phyloP scores from a whole-genome alignment of 2,113 vertebrate genomes.

The Ceyx melanurus region DNA sequence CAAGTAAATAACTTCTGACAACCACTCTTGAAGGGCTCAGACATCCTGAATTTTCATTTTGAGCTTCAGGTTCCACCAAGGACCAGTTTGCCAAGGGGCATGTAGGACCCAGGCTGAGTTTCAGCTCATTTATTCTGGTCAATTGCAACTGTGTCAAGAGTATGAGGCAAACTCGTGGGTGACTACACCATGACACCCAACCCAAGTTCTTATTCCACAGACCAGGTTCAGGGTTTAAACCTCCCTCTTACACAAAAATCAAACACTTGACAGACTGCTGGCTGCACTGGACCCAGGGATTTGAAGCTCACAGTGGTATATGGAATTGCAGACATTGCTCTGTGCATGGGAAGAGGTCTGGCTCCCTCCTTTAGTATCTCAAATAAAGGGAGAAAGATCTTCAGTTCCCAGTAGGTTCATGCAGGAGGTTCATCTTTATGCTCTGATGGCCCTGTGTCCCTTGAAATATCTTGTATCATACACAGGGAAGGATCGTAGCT shows the following conservation, averaged over 20 bases:
- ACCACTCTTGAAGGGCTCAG: background rate
- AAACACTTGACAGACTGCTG: background rate
- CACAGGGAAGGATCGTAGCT: background rate
- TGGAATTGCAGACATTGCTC: background rate
- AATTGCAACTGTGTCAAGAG: background rate
- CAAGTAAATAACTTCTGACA: background rate
- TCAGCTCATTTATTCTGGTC: background rate
- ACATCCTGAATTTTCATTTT: background rate
- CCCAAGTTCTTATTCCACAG: background rate
- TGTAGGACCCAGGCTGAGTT: background rate
- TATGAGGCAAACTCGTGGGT: background rate
- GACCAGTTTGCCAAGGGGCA: background rate
- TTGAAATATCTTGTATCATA: background rate
- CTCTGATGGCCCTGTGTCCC: background rate
- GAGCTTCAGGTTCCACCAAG: background rate
- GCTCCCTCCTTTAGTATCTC: accelerated
- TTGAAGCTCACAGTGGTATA: accelerated
- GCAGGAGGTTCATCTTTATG: background rate
- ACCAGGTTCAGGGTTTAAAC: background rate
- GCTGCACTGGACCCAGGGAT: background rate
- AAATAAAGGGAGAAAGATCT: accelerated
- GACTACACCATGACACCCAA: too few species aligned
- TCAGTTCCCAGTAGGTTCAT: background rate
- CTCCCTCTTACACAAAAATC: background rate
- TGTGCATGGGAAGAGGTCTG: background rate